Evolutionary conservation across 2,113 vertebrate genomes (phyloP), one percentile per base, ranked within the genome.

Genomic region (Xiphophorus maculatus): DNA sequence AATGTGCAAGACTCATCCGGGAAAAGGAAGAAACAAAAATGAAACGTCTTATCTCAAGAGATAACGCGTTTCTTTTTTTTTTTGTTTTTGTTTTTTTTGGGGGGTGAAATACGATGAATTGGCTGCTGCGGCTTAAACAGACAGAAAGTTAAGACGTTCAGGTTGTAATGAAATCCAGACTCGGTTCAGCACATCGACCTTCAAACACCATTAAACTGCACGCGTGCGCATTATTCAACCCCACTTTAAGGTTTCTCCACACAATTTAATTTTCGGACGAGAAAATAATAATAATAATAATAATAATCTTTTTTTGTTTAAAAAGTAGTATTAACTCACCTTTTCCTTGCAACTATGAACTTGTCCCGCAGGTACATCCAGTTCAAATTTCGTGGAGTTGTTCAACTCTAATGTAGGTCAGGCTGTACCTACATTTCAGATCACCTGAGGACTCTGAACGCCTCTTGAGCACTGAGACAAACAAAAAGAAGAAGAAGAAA

Each of bases 311-410:
- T 28, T 28, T 28, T 28, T 28, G 4, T 32, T 32, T 5, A 37
- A 8, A 32, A 48, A 40, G 12, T 1, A 19, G 10, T 3, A 0
- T 15, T 6, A 68, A 79, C 86, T 85, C 62, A 89, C 86, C 65
- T 84, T 85, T 37, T 2, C 15, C 25, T 13, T 48, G 58, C 11
- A 9, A 27, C 44, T n/a, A 0, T 32, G 35, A 83, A 66, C 71
- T 48, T 25, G 71, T 63, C 64, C 7, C 22, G 69, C 81, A 60
- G 66, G 81, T 84, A 77, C 64, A 71, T 84, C 84, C 79, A 77
- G 83, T 15, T 35, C 1, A 11, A 22, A 63, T 40, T 28, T 48
- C n/a, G 32, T 63, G 69, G 30, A 64, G 63, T 13, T 12, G 28
- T 19, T 11, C 29, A 54, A 75, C 27, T 67, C 15, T 6, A 40